These are phyloP conservation scores for Phalacrocorax pelagicus DNA, from an alignment of 2,113 vertebrate species.

Conservation along the genomic window DNA sequence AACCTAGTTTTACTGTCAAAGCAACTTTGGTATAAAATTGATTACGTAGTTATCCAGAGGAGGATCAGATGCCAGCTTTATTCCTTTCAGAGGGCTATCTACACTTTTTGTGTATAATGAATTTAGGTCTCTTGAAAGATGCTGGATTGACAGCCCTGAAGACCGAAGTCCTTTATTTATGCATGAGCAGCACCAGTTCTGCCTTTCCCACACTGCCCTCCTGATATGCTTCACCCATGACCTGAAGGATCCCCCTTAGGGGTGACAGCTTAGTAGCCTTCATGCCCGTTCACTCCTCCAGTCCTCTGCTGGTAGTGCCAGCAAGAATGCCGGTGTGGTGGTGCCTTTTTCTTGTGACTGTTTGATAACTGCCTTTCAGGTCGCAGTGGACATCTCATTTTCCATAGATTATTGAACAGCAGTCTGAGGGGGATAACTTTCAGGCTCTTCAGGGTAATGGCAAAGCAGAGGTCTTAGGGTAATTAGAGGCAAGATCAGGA, in stretches of 20 bases:
- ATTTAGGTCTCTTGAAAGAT: constrained; percentile 58
- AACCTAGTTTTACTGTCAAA: not conserved
- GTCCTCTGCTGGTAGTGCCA: not conserved
- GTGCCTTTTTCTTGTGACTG: not conserved
- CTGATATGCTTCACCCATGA: constrained; percentile 52
- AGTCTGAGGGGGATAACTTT: not conserved
- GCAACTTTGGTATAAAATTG: not conserved
- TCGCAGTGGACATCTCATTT: not conserved
- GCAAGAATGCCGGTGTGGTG: not conserved
- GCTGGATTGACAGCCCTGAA: constrained; percentile 63
- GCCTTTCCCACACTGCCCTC: constrained; percentile 62
- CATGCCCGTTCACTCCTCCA: not conserved
- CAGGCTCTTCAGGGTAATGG: not conserved
- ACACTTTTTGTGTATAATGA: constrained; percentile 6
- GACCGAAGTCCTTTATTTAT: constrained; percentile 62
- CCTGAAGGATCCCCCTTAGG: constrained; percentile 32
- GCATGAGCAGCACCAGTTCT: constrained; percentile 58
- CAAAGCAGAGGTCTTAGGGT: not conserved
- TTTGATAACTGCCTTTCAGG: not conserved
- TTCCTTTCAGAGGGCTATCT: constrained; percentile 10
- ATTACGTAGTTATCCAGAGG: not conserved
- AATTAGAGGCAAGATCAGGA: not conserved
- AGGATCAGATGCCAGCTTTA: not conserved
- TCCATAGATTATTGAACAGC: not conserved
- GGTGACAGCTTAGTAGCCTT: constrained; percentile 40